Percentiles rank a stretch among this genome's conserved stretches.
Evolutionary conservation across 2,797 vertebrate species (phyloP).

Genomic region (Melanotaenia nigrans): DNA sequence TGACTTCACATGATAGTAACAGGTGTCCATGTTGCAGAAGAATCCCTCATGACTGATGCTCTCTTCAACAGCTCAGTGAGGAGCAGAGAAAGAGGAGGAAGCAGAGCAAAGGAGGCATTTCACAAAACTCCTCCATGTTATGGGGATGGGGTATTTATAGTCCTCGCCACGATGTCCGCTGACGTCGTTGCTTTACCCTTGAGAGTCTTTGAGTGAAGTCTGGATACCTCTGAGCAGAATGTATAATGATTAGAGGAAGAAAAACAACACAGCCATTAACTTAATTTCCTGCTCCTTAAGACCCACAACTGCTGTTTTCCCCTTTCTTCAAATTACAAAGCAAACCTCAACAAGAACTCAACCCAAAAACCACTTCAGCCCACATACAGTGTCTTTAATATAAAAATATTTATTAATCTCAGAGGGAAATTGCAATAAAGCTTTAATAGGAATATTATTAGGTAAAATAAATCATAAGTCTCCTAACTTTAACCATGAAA

Average conservation of each 20-base stretch:
- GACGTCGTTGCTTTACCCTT: slow-evolving; percentile 43
- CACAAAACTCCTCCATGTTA: slow-evolving; percentile 17
- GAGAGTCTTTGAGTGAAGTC: slow-evolving; percentile 53
- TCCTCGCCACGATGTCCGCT: slow-evolving; percentile 38
- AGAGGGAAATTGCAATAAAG: no score
- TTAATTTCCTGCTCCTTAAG: slow-evolving; percentile 40
- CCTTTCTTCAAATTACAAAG: slow-evolving; percentile 24
- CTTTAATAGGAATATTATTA: background rate
- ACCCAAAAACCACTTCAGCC: slow-evolving; percentile 24
- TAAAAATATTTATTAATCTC: no score
- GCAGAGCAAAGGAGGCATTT: background rate
- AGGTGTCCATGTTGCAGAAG: slow-evolving; percentile 42
- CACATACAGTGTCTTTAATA: background rate
- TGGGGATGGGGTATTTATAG: slow-evolving; percentile 35
- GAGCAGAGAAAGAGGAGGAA: slow-evolving; percentile 1
- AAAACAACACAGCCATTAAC: slow-evolving; percentile 43
- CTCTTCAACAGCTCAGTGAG: slow-evolving; percentile 10
- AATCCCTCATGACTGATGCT: slow-evolving; percentile 16
- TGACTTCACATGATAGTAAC: slow-evolving; percentile 25
- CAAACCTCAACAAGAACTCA: slow-evolving; percentile 24
- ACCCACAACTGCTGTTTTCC: background rate
- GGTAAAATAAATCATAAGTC: background rate
- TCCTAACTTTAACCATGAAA: background rate
- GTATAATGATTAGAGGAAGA: slow-evolving; percentile 44
- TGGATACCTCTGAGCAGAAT: slow-evolving; percentile 55